Base-by-base conservation (phyloP, 1,140 invertebrate species). In the Calliopsis andreniformis region DNA sequence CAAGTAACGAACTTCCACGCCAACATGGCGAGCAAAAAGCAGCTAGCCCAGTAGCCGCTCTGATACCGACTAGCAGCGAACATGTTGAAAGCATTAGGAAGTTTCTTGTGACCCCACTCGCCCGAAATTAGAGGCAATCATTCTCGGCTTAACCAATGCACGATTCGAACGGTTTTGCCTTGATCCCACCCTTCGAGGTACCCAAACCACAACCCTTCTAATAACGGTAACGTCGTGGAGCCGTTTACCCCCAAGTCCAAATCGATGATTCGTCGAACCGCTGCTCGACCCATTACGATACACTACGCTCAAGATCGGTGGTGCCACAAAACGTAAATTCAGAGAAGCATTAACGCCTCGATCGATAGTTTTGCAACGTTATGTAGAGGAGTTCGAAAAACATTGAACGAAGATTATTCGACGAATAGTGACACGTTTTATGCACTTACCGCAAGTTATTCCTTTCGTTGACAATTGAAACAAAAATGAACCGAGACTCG, bases 51-150 rank as follows among this genome's bases (percentile, higher is more conserved):
- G 32, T 56, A n/a, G n/a, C 49, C 56, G 59, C 67, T 75, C 77
- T 76, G 80, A 83, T 83, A 82, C 80, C 82, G 47, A 71, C 76
- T 71, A 84, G 49, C 82, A 55, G 78, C 66, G 83, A 89, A 80
- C 85, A 85, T 84, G 87, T 85, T 89, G 88, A 88, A 88, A 87
- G 88, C 87, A 89, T 90, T 89, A 89, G 88, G 86, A 86, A 86
- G 87, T 89, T 90, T 90, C 86, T 90, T 90, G 88, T 72, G 16
- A 62, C 23, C 42, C 62, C 30, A 63, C 64, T 43, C 58, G 80
- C 73, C 79, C 84, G 86, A 88, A 89, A 90, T 90, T 90, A 89
- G 87, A 85, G 86, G 87, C 89, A 89, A 90, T 90, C 86, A 86
- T 90, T 90, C 85, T 89, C 78, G 82, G 82, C 85, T 90, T 89